Evolutionary conservation across 2,888 invertebrate species (phyloP).

Genomic region (Catocala sponsa): DNA sequence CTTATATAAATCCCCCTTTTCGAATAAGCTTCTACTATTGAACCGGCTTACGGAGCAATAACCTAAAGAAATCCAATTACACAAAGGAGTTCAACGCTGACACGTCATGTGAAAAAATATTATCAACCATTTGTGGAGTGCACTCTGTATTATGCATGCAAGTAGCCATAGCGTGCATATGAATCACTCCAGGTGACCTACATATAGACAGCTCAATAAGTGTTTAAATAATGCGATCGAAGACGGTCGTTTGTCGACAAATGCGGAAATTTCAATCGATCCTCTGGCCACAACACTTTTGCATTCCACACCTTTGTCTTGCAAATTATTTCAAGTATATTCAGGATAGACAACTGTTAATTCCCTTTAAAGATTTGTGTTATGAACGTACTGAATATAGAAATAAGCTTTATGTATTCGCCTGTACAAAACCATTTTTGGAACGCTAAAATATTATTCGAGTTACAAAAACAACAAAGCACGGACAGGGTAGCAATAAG

Average conservation of each 20-base stretch:
- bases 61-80: conserved; percentile 74
- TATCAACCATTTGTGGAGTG: conserved; percentile 59
- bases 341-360: conserved; percentile 11
- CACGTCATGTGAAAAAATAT: conserved; percentile 64
- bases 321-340: conserved; percentile 28
- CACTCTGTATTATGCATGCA: conserved; percentile 43
- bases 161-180: conserved; percentile 47
- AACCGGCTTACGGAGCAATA: conserved; percentile 59
- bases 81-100: conserved; percentile 64
- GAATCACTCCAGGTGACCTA: conserved; percentile 61
- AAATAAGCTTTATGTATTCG: neutral
- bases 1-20: conserved; percentile 39
- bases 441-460: conserved; percentile 1
- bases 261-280: conserved; percentile 55
- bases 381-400: conserved; percentile 6
- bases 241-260: conserved; percentile 44
- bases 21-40: conserved; percentile 43
- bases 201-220: conserved; percentile 54
- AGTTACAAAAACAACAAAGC: conserved; percentile 11
- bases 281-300: conserved; percentile 29
- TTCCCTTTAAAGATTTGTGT: conserved; percentile 3
- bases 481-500: conserved; percentile 1
- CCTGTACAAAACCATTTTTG: neutral
- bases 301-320: conserved; percentile 33
- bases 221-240: conserved; percentile 65